A percentile compares a stretch with the other conserved stretches of the same genome.
Conservation (phyloP, 2,797 vertebrate species). For the Nyctibius grandis region DNA sequence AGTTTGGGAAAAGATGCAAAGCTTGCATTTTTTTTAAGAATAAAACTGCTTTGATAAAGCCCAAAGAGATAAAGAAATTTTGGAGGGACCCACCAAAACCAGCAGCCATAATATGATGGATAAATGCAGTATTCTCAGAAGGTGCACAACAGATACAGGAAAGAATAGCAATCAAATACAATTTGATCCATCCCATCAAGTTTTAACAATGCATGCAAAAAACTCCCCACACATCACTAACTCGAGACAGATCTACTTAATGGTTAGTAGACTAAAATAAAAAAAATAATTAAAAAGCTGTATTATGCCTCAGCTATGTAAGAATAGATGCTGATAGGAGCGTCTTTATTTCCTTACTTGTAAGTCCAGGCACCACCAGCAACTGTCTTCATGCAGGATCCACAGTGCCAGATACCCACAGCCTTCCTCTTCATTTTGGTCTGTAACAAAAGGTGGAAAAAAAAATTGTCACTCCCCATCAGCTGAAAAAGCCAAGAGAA, state of each 20-base stretch:
- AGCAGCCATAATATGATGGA: not conserved
- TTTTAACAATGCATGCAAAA: not conserved
- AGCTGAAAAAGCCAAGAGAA: not conserved
- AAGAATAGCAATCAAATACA: not conserved
- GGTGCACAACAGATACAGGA: not conserved
- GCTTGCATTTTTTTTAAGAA: not conserved
- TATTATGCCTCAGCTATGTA: not conserved
- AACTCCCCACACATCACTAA: fast-evolving
- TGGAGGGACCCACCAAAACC: not conserved
- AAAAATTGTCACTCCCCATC: not conserved
- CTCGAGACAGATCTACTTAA: not conserved
- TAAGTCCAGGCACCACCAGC: constrained; percentile 98
- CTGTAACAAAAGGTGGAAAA: constrained; percentile 58
- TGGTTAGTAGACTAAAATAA: not conserved
- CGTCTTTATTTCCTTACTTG: constrained; percentile 80
- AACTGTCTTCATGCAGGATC: constrained; percentile 97
- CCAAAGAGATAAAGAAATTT: not conserved
- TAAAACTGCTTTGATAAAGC: not conserved
- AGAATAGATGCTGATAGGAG: not conserved
- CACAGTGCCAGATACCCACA: constrained; percentile 98
- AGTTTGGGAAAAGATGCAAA: not conserved
- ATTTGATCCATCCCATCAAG: not conserved
- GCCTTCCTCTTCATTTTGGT: constrained; percentile 99
- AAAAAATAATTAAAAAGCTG: not conserved
- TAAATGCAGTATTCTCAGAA: not conserved